Evolutionary conservation across 2,113 vertebrate genomes (phyloP), one percentile per base, ranked within the genome.

Genomic region (Triplophysa siluroides): DNA sequence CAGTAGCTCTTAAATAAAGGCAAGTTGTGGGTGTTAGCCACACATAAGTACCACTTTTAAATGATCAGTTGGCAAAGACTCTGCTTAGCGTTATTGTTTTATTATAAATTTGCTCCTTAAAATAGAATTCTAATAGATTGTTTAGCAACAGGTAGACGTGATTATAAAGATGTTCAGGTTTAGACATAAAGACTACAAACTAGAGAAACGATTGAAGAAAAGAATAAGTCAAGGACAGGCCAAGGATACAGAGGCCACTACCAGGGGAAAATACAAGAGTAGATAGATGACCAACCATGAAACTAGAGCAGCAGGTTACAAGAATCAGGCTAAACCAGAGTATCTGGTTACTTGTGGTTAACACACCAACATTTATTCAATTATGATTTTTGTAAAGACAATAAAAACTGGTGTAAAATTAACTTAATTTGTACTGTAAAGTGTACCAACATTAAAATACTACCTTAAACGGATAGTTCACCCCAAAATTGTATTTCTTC

Each of bases 261-360:
- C 68, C 68, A 54, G 11, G 23, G 68, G 21, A 56, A 56, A 50
- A 23, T 23, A 61, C 52, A 23, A 43, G 71, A 33, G 29, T 74
- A 61, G 72, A 75, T 26, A 47, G 58, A 75, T 62, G 72, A 75
- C 43, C 38, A 29, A 26, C 58, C 38, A n/a, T 26, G 38, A 62
- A 75, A 75, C 72, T 75, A 41, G 72, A 75, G 38, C 72, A 75
- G 58, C 8, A 62, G 58, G 38, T 6, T 19, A 8, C 21, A 47
- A n/a, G 38, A 75, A 75, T 75, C 72, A 75, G 14, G 38, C 38
- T 62, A 41, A 21, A 47, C 16, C 23, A 47, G 14, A 12, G 6
- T 74, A 61, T 63, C 73, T 75, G 58, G 58, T 63, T 45, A 75
- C 58, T 75, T 45, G 69, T 43, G 50, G 52, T 58, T 72, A 58